Evolutionary conservation across 2,888 invertebrate genomes (phyloP).

Genomic region (Drosophila ustulata): DNA sequence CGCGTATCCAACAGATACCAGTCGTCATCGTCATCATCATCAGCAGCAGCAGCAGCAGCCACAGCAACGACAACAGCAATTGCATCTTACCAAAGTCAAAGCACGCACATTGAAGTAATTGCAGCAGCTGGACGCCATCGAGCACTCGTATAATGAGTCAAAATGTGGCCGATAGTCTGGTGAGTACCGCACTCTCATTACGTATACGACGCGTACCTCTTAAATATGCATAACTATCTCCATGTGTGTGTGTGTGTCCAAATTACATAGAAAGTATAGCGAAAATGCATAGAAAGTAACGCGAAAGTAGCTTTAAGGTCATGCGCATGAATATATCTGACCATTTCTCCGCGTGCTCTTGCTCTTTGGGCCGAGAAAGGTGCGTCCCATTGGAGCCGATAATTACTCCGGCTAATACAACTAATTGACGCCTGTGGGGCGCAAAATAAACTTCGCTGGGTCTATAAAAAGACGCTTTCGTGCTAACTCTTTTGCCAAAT

Average conservation of each 20-base stretch:
- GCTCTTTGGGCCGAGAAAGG: neutral
- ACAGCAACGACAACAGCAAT: constrained; percentile 37
- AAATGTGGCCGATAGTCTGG: constrained; percentile 85
- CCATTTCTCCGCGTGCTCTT: constrained; percentile 1
- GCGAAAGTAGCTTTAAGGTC: constrained; percentile 56
- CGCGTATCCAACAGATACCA: constrained; percentile 67
- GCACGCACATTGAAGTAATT: constrained; percentile 75
- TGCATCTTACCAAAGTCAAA: constrained; percentile 71
- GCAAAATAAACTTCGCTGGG: neutral
- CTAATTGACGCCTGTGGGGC: constrained; percentile 16
- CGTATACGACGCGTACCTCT: constrained; percentile 1
- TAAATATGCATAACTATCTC: constrained; percentile 8
- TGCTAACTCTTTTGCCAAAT: constrained; percentile 5
- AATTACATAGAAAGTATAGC: constrained; percentile 51
- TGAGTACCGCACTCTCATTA: constrained; percentile 66
- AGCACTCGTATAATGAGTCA: constrained; percentile 82
- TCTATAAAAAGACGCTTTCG: constrained; percentile 35
- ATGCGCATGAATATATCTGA: neutral
- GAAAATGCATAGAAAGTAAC: constrained; percentile 60
- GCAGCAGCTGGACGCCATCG: constrained; percentile 61
- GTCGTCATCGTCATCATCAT: constrained; percentile 57
- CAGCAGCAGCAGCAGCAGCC: constrained; percentile 25
- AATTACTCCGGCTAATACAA: constrained; percentile 46
- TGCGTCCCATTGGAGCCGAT: constrained; percentile 41
- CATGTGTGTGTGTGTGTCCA: constrained; percentile 1